Conservation (phyloP, 2,113 vertebrate species). For the Craseonycteris thonglongyai region DNA sequence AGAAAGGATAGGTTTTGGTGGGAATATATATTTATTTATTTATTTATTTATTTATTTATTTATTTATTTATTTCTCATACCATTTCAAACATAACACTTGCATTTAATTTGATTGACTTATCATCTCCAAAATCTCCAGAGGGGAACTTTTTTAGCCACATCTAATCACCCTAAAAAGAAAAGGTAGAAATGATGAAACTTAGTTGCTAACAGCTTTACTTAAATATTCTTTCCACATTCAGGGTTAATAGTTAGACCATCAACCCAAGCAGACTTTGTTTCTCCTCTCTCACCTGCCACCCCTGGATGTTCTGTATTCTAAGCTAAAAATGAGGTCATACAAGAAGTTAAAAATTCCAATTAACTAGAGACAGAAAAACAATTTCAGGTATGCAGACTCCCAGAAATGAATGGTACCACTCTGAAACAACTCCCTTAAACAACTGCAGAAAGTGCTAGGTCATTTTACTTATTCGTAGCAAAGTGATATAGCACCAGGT, state of each 20-base stretch:
- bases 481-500: constrained; percentile 6
- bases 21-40: too few relatives aligned
- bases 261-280: not conserved
- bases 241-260: not conserved
- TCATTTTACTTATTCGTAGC: constrained; percentile 44
- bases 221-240: not conserved
- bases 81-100: constrained; percentile 54
- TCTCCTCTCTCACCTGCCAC: not conserved
- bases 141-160: constrained; percentile 57
- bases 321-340: not conserved
- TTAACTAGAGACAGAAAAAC: constrained; percentile 16
- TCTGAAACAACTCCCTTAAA: constrained; percentile 3
- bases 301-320: not conserved
- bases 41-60: too few relatives aligned
- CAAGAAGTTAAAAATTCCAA: constrained; percentile 9
- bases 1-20: not conserved
- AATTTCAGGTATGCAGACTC: not conserved
- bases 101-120: constrained; percentile 50
- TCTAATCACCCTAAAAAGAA: constrained; percentile 52
- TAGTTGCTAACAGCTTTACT: not conserved
- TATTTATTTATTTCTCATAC: constrained; percentile 51
- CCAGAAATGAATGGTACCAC: not conserved
- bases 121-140: constrained; percentile 57
- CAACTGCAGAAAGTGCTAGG: not conserved
- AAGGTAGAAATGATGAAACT: not conserved